phyloP scores from a whole-genome alignment of 2,888 invertebrate species.

The Caenorhabditis wallacei region DNA sequence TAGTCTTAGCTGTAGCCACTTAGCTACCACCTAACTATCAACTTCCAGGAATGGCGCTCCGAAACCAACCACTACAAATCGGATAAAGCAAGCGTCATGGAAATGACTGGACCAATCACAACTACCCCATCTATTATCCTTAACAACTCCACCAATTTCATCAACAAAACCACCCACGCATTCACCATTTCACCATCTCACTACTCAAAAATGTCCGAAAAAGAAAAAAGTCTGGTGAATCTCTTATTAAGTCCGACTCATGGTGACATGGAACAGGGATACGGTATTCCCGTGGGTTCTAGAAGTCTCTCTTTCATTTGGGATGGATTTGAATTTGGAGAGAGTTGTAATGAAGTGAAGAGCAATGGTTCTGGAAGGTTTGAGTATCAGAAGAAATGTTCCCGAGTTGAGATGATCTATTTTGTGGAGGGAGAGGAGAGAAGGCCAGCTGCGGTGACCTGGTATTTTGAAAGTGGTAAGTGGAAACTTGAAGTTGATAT shows the following conservation, averaged over 20 bases:
- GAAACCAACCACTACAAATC: too few relatives aligned
- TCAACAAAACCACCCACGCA: not conserved
- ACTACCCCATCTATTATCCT: not conserved
- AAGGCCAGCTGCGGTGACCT: not conserved
- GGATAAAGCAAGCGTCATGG: not conserved
- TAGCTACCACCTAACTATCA: too few relatives aligned
- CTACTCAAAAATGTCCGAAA: not conserved
- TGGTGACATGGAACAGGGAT: not conserved
- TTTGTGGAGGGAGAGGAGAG: not conserved
- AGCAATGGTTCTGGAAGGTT: not conserved
- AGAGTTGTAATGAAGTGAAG: not conserved
- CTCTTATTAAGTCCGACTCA: not conserved
- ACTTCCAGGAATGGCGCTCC: not conserved
- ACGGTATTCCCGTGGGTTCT: not conserved
- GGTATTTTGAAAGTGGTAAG: not conserved
- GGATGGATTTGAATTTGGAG: slow-evolving; percentile 1
- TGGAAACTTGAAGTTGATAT: not conserved
- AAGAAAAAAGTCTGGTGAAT: not conserved
- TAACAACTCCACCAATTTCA: not conserved
- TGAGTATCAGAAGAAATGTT: slow-evolving; percentile 19
- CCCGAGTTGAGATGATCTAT: slow-evolving; percentile 10
- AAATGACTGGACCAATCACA: not conserved
- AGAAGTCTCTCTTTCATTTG: not conserved
- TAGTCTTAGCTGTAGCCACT: too few relatives aligned
- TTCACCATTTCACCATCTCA: not conserved